These are phyloP conservation scores for Agrypnus murinus DNA, from an alignment of 2,888 invertebrate genomes.

Conservation along the genomic window DNA sequence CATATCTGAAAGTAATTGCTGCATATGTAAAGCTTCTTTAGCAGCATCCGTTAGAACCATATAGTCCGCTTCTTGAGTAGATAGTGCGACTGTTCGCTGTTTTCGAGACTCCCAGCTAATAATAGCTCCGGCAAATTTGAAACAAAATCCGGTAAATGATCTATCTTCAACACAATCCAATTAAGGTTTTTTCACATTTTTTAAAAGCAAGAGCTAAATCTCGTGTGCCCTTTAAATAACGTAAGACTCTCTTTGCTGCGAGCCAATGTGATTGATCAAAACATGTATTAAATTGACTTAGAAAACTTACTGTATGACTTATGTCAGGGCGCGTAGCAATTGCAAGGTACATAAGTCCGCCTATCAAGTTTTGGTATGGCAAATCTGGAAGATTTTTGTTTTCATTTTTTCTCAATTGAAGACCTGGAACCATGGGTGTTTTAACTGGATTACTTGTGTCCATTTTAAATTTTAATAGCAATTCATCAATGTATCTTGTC, in stretches of 20 bases:
- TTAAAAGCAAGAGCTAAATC: too few relatives aligned
- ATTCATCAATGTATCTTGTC: slow-evolving; percentile 55
- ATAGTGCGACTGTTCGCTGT: too few relatives aligned
- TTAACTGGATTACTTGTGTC: slow-evolving; percentile 56
- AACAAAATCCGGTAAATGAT: too few relatives aligned
- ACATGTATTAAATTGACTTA: slow-evolving; percentile 41
- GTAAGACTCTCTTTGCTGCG: slow-evolving; percentile 52
- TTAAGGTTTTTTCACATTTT: too few relatives aligned
- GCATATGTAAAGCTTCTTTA: too few relatives aligned
- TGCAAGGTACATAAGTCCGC: slow-evolving; percentile 51
- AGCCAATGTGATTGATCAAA: slow-evolving; percentile 42
- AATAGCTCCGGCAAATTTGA: too few relatives aligned
- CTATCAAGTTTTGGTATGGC: slow-evolving; percentile 48
- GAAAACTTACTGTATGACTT: slow-evolving; percentile 46
- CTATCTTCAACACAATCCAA: too few relatives aligned
- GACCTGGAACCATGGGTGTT: slow-evolving; percentile 53
- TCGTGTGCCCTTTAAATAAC: slow-evolving; percentile 51
- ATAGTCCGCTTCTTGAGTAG: too few relatives aligned
- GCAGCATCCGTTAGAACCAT: too few relatives aligned
- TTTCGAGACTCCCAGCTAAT: too few relatives aligned
- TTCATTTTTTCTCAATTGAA: slow-evolving; percentile 29
- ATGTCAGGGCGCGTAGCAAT: slow-evolving; percentile 51
- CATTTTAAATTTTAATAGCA: slow-evolving; percentile 59
- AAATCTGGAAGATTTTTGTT: slow-evolving; percentile 1
- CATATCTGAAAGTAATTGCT: too few relatives aligned